Conservation (phyloP, 2,113 vertebrate species). For the Elgaria multicarinata region DNA sequence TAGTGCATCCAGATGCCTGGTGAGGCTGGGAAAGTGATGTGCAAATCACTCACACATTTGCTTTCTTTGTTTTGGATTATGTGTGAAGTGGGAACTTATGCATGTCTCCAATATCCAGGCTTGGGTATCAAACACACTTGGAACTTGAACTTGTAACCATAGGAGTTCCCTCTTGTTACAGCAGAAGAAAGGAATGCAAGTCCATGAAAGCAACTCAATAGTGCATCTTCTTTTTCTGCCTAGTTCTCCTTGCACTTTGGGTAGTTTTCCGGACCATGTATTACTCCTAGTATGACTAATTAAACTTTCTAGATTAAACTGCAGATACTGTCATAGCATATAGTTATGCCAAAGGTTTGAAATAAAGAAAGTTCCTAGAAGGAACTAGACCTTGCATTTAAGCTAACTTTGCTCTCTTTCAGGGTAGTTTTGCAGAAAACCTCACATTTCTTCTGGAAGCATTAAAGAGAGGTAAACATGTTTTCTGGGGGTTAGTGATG, state of each 20-base stretch:
- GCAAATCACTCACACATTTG: background rate
- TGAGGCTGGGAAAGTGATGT: background rate
- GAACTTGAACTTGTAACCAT: background rate
- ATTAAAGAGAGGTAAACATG: constrained; percentile 87
- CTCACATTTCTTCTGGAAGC: constrained; percentile 93
- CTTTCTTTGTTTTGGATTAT: background rate
- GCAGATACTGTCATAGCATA: background rate
- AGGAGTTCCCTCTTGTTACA: background rate
- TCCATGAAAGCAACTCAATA: background rate
- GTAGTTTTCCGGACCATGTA: background rate
- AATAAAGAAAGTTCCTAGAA: background rate
- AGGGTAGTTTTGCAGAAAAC: constrained; percentile 98
- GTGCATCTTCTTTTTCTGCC: background rate
- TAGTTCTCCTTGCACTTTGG: background rate
- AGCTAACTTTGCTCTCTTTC: constrained; percentile 20
- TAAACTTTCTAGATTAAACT: background rate
- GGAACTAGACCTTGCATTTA: background rate
- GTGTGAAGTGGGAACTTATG: background rate
- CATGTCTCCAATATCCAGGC: background rate
- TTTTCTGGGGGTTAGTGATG: background rate
- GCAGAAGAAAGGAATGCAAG: background rate
- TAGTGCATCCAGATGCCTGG: background rate
- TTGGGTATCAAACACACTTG: background rate
- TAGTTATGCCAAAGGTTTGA: background rate
- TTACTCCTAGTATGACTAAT: background rate